phyloP scores from a whole-genome alignment of 2,113 vertebrate species.

The Pelobates fuscus region DNA sequence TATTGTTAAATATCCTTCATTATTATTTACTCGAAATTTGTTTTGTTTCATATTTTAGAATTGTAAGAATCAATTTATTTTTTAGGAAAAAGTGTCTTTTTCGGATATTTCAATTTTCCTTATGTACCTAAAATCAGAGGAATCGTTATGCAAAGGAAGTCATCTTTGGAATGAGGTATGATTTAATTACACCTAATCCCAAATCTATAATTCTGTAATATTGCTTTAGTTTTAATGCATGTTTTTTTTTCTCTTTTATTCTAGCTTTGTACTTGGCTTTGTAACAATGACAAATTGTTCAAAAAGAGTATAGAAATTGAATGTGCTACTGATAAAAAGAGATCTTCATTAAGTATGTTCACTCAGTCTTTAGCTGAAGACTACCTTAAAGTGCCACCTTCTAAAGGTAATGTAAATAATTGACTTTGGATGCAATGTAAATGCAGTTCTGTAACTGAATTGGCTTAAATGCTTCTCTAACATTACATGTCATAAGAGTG shows the following conservation, averaged over 20 bases:
- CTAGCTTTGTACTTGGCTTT: constrained; percentile 84
- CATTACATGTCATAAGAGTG: too few relatives aligned
- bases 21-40: too few relatives aligned
- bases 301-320: constrained; percentile 47
- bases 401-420: constrained; percentile 68
- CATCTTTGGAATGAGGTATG: constrained; percentile 84
- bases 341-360: constrained; percentile 55
- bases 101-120: constrained; percentile 82
- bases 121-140: constrained; percentile 78
- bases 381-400: constrained; percentile 70
- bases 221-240: not conserved
- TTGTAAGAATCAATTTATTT: constrained; percentile 13
- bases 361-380: constrained; percentile 65
- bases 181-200: not conserved
- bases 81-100: constrained; percentile 77
- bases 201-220: not conserved
- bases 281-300: constrained; percentile 74
- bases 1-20: too few relatives aligned
- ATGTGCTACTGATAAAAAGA: not conserved
- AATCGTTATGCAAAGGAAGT: constrained; percentile 83
- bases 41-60: not conserved
- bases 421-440: too few relatives aligned
- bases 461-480: too few relatives aligned
- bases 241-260: constrained; percentile 4
- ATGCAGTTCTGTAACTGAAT: too few relatives aligned